Evolutionary conservation across 92 coral and sea anemone genomes (phyloP).

Genomic region (Parazoanthus swiftii): DNA sequence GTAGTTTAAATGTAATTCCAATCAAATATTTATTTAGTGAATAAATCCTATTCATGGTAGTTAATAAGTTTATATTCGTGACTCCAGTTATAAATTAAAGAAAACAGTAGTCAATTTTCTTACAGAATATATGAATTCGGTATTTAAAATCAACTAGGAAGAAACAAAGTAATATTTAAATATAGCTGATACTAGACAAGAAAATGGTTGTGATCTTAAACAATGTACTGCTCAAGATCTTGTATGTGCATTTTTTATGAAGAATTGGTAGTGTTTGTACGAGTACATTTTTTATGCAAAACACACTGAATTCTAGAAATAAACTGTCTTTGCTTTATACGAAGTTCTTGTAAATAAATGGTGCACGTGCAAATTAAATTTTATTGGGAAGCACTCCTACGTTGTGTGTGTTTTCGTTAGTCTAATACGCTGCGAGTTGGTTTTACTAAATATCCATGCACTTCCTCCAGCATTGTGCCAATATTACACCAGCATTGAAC

Average conservation of each 20-base stretch:
- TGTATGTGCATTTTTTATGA: neutral
- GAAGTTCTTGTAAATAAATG: neutral
- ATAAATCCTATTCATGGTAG: neutral
- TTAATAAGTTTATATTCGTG: neutral
- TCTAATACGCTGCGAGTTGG: too few species aligned
- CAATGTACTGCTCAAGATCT: neutral
- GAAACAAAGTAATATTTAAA: neutral
- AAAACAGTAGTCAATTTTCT: neutral
- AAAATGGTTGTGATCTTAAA: neutral
- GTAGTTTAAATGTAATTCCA: neutral
- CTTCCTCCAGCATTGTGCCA: too few species aligned
- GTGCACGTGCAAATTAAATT: neutral
- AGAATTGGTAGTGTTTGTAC: too few species aligned
- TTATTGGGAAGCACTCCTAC: neutral
- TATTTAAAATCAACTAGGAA: neutral
- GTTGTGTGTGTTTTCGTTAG: neutral
- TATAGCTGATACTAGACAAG: neutral
- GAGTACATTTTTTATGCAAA: neutral
- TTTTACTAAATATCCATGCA: too few species aligned
- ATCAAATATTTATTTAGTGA: slow-evolving; percentile 1
- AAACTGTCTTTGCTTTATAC: neutral
- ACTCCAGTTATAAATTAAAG: neutral
- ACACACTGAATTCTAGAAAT: neutral
- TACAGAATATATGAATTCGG: neutral
- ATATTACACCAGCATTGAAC: too few species aligned